These are phyloP conservation scores for Melanargia galathea DNA, from an alignment of 2,888 invertebrate species.

Conservation along the genomic window DNA sequence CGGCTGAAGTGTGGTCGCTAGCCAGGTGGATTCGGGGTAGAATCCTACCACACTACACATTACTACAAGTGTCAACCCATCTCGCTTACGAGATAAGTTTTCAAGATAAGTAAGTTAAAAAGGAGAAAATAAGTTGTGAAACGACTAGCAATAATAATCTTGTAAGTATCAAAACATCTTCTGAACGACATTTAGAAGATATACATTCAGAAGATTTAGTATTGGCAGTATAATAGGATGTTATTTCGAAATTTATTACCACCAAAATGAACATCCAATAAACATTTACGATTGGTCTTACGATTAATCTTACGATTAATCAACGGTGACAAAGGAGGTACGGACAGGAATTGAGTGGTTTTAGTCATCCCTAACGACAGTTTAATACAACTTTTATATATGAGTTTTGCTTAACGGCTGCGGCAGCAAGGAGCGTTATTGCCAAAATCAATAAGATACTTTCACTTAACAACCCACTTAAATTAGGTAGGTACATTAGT, in stretches of 20 bases:
- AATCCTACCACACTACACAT: no score
- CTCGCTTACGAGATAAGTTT: no score
- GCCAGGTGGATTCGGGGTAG: no score
- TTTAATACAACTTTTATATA: conserved; percentile 15
- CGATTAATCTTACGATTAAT: conserved; percentile 15
- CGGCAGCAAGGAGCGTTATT: neutral
- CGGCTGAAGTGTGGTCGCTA: no score
- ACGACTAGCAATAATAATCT: neutral
- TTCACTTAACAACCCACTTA: no score
- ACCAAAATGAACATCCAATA: conserved; percentile 11
- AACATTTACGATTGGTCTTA: conserved; percentile 13
- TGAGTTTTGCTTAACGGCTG: neutral
- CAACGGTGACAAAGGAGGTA: conserved; percentile 10
- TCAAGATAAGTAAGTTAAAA: neutral
- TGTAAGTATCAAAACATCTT: neutral
- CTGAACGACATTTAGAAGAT: neutral
- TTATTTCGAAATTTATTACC: conserved; percentile 11
- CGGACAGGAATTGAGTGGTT: conserved; percentile 14
- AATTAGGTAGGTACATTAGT: no score
- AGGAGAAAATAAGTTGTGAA: neutral
- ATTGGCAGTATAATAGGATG: neutral
- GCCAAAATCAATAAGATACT: neutral
- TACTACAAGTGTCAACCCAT: no score
- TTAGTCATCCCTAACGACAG: conserved; percentile 12
- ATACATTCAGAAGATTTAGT: conserved; percentile 1